A percentile compares a stretch with the other conserved stretches of the same genome.
Evolutionary conservation across 1,140 invertebrate genomes (phyloP).

Genomic region (Zaprionus tsacasi): DNA sequence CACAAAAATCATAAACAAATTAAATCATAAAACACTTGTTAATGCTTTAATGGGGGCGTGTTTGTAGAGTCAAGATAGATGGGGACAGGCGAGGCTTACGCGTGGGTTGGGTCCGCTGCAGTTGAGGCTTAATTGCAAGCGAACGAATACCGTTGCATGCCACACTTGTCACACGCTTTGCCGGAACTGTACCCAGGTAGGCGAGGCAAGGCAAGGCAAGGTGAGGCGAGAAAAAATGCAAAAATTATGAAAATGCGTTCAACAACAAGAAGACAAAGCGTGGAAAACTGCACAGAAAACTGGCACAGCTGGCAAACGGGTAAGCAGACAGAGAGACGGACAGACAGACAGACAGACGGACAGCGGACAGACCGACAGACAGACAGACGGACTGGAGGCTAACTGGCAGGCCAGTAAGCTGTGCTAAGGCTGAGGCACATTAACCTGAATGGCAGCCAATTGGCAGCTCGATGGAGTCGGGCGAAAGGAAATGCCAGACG

Average conservation of each 20-base stretch:
- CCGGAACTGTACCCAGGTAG: constrained; percentile 67
- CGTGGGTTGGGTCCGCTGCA: constrained; percentile 5
- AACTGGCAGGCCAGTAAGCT: constrained; percentile 59
- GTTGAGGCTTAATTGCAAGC: constrained; percentile 33
- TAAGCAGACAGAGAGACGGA: constrained; percentile 25
- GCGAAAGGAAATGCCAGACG: constrained; percentile 53
- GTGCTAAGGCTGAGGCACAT: constrained; percentile 46
- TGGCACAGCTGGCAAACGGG: constrained; percentile 51
- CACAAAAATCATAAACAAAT: constrained; percentile 51
- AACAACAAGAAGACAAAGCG: constrained; percentile 42
- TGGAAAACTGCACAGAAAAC: constrained; percentile 49
- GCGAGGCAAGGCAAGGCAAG: background rate
- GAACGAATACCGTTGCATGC: constrained; percentile 67
- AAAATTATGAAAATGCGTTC: constrained; percentile 80
- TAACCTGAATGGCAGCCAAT: constrained; percentile 75
- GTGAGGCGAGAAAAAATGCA: constrained; percentile 49
- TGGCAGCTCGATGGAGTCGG: constrained; percentile 59
- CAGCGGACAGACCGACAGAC: background rate
- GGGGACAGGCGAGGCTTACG: background rate
- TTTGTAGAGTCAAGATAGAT: constrained; percentile 32
- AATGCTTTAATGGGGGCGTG: constrained; percentile 63
- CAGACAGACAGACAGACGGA: background rate
- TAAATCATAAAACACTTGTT: constrained; percentile 74
- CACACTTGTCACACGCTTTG: constrained; percentile 61
- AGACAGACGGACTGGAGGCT: background rate